A percentile compares a stretch with the other conserved stretches of the same genome.
These are phyloP conservation scores for Actenoides lindsayi DNA, from an alignment of 2,113 vertebrate genomes.

Conservation along the genomic window DNA sequence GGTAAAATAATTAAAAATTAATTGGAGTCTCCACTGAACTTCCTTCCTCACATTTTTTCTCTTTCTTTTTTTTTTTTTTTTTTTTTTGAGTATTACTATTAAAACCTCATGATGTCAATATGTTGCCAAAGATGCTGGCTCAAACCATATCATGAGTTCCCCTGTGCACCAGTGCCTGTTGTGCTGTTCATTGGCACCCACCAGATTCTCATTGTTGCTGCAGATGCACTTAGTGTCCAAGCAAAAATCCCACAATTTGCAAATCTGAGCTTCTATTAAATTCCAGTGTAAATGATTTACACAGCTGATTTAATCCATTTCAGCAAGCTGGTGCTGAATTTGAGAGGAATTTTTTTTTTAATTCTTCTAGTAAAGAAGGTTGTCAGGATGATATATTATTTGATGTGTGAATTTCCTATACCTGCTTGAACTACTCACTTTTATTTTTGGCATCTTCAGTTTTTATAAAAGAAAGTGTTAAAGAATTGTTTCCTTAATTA, in stretches of 20 bases:
- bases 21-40: background rate
- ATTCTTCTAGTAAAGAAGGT: fast-evolving
- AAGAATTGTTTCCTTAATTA: background rate
- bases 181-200: background rate
- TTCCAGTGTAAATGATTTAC: background rate
- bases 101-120: background rate
- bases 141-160: background rate
- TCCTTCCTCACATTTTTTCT: background rate
- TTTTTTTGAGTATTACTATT: background rate
- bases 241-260: background rate
- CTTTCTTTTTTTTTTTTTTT: background rate
- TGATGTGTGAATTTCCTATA: background rate
- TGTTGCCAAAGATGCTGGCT: background rate
- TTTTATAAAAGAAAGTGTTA: background rate
- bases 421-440: background rate
- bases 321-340: background rate
- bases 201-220: background rate
- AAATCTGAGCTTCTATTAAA: background rate
- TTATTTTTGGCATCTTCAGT: background rate
- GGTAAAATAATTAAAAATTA: background rate
- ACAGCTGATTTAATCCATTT: background rate
- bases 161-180: fast-evolving
- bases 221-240: background rate
- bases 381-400: background rate
- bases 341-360: background rate